phyloP scores from a whole-genome alignment of 2,888 invertebrate species.

The Cataglyphis albicans region DNA sequence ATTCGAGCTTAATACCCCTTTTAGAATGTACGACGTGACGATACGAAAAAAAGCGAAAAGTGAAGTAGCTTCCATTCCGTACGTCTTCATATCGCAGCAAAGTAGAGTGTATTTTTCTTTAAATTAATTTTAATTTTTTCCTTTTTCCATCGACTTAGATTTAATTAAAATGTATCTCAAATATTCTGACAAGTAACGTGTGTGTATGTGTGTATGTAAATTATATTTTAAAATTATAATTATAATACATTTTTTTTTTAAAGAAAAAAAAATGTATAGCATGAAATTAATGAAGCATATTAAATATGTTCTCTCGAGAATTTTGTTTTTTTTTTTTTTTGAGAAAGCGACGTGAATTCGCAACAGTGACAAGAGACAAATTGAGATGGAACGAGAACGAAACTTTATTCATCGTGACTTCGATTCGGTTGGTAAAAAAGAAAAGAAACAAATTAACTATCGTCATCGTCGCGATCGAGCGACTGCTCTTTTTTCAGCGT shows the following conservation, averaged over 20 bases:
- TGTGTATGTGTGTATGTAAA: background rate
- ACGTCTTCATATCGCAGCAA: background rate
- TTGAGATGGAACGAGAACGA: background rate
- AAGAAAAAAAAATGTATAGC: background rate
- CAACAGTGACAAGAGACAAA: background rate
- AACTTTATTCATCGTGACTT: slow-evolving; percentile 38
- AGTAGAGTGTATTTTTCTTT: background rate
- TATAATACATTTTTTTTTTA: background rate
- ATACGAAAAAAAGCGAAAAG: slow-evolving; percentile 58
- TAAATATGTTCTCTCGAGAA: background rate
- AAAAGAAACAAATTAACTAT: background rate
- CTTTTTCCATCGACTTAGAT: background rate
- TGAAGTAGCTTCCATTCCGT: slow-evolving; percentile 15
- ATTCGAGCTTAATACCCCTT: slow-evolving; percentile 73
- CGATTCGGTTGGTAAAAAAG: slow-evolving; percentile 7
- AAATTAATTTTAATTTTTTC: background rate
- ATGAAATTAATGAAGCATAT: background rate
- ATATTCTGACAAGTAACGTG: background rate
- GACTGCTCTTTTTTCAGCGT: background rate
- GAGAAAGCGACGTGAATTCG: background rate
- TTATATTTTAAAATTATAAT: background rate
- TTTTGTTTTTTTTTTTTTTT: background rate
- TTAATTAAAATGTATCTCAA: background rate
- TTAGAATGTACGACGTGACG: slow-evolving; percentile 65
- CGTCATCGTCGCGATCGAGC: background rate